Evolutionary conservation across 1,140 invertebrate genomes (phyloP).

Genomic region (Pogonognathellus flavescens): DNA sequence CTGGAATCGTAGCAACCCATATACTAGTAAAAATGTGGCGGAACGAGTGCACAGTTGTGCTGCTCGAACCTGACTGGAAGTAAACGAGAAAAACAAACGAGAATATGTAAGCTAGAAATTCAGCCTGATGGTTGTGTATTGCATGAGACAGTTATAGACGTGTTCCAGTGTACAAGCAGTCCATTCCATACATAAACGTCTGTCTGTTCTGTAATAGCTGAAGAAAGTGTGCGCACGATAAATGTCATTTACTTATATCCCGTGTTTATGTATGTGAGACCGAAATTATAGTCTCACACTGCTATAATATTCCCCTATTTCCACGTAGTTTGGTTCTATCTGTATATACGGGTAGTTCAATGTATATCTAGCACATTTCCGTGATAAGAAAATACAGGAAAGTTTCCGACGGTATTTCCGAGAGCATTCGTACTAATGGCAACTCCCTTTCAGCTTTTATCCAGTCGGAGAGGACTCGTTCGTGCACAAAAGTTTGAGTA

Average conservation of each 20-base stretch:
- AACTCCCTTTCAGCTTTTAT: neutral
- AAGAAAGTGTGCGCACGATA: no score
- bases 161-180: no score
- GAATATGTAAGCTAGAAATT: neutral
- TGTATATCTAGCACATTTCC: neutral
- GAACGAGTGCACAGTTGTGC: constrained; percentile 42
- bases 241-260: no score
- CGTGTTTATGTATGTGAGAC: no score
- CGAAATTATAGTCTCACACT: no score
- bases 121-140: no score
- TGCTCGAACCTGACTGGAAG: constrained; percentile 27
- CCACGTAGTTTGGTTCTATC: no score
- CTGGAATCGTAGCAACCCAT: constrained; percentile 48
- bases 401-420: neutral
- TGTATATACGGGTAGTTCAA: no score
- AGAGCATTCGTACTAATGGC: neutral
- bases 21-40: neutral
- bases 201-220: no score
- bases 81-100: neutral
- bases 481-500: neutral
- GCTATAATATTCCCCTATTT: no score
- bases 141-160: no score
- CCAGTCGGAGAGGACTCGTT: neutral
- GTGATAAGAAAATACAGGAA: neutral
- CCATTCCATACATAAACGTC: no score